Evolutionary conservation across 2,888 invertebrate genomes (phyloP).

Genomic region (Amphiduros pacificus): DNA sequence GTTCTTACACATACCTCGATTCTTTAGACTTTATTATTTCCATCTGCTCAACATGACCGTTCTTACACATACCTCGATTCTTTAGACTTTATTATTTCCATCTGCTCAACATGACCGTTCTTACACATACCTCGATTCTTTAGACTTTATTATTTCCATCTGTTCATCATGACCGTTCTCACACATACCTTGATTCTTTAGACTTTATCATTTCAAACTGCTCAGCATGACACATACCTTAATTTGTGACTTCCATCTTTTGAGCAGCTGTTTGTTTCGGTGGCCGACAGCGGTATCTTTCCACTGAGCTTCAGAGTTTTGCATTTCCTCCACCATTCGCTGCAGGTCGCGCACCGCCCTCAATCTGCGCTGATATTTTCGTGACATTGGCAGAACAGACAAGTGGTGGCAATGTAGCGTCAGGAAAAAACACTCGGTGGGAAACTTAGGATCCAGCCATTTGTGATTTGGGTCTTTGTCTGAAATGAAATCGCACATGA

Average conservation of each 20-base stretch:
- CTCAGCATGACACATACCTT: too few species aligned
- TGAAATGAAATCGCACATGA: conserved; percentile 2
- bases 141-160: too few species aligned
- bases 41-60: too few species aligned
- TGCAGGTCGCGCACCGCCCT: conserved; percentile 82
- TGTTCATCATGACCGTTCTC: too few species aligned
- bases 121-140: too few species aligned
- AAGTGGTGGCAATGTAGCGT: conserved; percentile 93
- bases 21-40: too few species aligned
- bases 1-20: too few species aligned
- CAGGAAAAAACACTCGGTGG: conserved; percentile 95
- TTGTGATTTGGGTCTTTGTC: conserved; percentile 51
- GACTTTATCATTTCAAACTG: too few species aligned
- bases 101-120: too few species aligned
- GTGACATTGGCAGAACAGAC: conserved; percentile 83
- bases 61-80: too few species aligned
- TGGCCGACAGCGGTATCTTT: conserved; percentile 40
- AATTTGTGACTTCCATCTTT: conserved; percentile 82
- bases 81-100: too few species aligned
- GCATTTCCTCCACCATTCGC: conserved; percentile 52
- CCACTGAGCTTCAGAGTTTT: conserved; percentile 65
- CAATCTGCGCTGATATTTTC: conserved; percentile 77
- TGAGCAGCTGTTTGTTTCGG: conserved; percentile 79
- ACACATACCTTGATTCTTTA: too few species aligned
- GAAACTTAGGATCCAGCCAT: conserved; percentile 85